Percentiles rank a stretch among this genome's conserved stretches.
phyloP scores from a whole-genome alignment of 2,888 invertebrate genomes.

The Eupithecia insigniata region DNA sequence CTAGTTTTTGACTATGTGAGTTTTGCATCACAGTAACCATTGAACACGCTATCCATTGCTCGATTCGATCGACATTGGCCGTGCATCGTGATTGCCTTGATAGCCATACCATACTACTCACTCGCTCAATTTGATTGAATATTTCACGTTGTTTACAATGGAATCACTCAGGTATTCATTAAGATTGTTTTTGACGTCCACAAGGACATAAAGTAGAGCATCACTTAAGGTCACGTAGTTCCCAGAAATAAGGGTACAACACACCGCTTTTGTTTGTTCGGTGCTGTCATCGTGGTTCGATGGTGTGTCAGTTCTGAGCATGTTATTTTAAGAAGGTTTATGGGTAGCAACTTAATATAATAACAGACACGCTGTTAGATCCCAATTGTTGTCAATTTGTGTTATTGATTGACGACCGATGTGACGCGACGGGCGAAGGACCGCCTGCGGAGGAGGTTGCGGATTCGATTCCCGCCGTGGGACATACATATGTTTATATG shows the following conservation, averaged over 20 bases:
- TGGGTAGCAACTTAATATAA: too few species aligned
- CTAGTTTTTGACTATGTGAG: background rate
- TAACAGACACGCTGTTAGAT: too few species aligned
- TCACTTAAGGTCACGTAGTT: conserved; percentile 27
- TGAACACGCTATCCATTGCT: conserved; percentile 44
- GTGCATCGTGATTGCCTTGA: conserved; percentile 55
- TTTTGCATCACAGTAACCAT: conserved; percentile 26
- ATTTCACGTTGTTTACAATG: conserved; percentile 45
- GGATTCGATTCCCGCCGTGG: too few species aligned
- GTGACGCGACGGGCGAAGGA: too few species aligned
- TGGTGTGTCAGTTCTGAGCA: too few species aligned
- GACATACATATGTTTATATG: too few species aligned
- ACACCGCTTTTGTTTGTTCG: conserved; percentile 8
- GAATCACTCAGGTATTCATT: conserved; percentile 37
- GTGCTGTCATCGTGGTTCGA: too few species aligned
- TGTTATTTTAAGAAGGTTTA: too few species aligned
- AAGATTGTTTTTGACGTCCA: conserved; percentile 20
- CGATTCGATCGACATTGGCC: conserved; percentile 66
- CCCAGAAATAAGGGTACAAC: conserved; percentile 19
- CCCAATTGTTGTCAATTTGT: too few species aligned
- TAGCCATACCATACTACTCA: conserved; percentile 49
- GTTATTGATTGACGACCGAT: too few species aligned
- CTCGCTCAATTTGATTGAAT: conserved; percentile 50
- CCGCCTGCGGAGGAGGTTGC: too few species aligned
- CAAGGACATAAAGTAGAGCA: conserved; percentile 25